Percentiles rank a stretch among this genome's conserved stretches.
Conservation (phyloP, 2,113 vertebrate genomes). For the Lamprologus callipterus region DNA sequence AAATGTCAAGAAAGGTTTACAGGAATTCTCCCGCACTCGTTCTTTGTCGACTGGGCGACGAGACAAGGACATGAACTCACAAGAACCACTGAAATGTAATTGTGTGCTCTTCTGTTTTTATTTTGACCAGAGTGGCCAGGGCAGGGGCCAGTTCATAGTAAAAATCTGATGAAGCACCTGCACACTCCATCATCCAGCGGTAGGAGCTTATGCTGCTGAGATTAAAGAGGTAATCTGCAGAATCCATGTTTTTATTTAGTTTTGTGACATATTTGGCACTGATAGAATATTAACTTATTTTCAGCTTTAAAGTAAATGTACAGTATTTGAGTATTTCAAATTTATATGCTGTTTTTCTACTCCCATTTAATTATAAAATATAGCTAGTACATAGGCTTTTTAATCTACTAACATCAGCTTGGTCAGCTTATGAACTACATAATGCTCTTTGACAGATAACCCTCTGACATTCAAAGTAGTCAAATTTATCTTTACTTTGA, state of each 20-base stretch:
- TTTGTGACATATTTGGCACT: background rate
- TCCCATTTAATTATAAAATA: background rate
- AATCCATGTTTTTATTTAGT: conserved; percentile 3
- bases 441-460: background rate
- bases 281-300: background rate
- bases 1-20: background rate
- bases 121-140: background rate
- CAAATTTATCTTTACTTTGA: background rate
- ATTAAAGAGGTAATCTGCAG: conserved; percentile 40
- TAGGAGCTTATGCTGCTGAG: background rate
- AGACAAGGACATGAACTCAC: background rate
- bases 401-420: background rate
- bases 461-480: background rate
- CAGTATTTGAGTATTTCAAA: background rate
- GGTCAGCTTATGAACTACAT: background rate
- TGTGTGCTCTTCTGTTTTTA: background rate
- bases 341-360: background rate
- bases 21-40: background rate
- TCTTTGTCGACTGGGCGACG: background rate
- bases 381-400: background rate
- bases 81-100: background rate
- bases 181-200: background rate
- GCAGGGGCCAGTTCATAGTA: background rate
- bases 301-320: background rate
- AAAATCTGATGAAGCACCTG: background rate